Evolutionary conservation across 2,888 invertebrate genomes (phyloP), one percentile per base, ranked within the genome.

Genomic region (Trachelus stipa): DNA sequence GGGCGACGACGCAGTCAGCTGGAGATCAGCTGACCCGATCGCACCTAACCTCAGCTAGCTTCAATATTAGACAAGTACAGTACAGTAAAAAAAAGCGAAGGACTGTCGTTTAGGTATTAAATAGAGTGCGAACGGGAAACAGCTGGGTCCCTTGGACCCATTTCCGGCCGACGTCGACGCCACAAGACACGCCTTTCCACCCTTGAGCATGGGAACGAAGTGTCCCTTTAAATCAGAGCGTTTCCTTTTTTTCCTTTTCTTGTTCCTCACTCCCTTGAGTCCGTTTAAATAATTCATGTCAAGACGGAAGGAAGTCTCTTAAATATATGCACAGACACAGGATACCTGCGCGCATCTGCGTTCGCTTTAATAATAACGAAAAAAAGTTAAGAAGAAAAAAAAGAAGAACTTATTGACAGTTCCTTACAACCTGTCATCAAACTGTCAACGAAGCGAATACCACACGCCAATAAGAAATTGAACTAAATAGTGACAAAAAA

Each of bases 101-200:
- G 69, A 69, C 69, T 69, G 69, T 30, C 69, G 69, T 30, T 30
- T 69, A 11, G 69, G 69, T n/a, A 23, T 69, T 56, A 73, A 79
- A 68, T 68, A 31, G 75, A 73, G 79, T 77, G 76, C 75, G 81
- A 77, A 79, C 77, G 77, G 82, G 83, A 81, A 83, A 83, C 83
- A 84, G 84, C 81, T 83, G 84, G 79, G 76, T 79, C 40, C 78
- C 77, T 74, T 73, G 79, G 74, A 74, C 77, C 79, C 79, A 75
- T 80, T 83, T 81, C 82, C 82, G 82, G 80, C 73, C 77, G 68
- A 31, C 68, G 34, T 69, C 76, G 76, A 75, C 82, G 69, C 76
- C 77, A 71, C 77, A 69, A 76, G 78, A 79, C 73, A 23, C 76
- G 73, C 71, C 37, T 68, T 34, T 35, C 69, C 74, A 78, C 74